phyloP scores from a whole-genome alignment of 1,140 invertebrate species.

The Holcopasites calliopsidis region DNA sequence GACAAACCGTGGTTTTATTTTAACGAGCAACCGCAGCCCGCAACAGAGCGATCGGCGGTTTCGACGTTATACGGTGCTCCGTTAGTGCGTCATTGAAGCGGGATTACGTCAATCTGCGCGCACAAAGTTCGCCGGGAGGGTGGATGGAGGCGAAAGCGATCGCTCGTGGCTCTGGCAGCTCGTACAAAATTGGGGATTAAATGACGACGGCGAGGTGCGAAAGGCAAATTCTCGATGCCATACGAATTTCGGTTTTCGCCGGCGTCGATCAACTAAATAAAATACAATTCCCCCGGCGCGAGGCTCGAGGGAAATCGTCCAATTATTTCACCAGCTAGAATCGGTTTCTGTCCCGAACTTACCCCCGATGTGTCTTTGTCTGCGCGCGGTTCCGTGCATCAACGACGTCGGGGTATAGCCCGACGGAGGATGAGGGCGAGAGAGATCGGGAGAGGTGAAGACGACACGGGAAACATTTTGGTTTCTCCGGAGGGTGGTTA shows the following conservation, averaged over 20 bases:
- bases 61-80: slow-evolving; percentile 57
- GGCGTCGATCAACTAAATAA: too few species aligned
- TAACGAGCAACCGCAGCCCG: slow-evolving; percentile 61
- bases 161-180: slow-evolving; percentile 61
- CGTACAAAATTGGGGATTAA: slow-evolving; percentile 65
- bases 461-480: slow-evolving; percentile 19
- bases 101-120: slow-evolving; percentile 65
- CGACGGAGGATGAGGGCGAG: too few species aligned
- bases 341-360: slow-evolving; percentile 63
- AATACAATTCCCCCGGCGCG: too few species aligned
- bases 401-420: background rate
- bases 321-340: slow-evolving; percentile 66
- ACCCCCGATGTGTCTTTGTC: background rate
- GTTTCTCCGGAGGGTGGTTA: slow-evolving; percentile 27
- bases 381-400: background rate
- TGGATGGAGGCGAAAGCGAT: slow-evolving; percentile 54
- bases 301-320: slow-evolving; percentile 39
- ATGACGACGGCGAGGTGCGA: slow-evolving; percentile 59
- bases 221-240: slow-evolving; percentile 45
- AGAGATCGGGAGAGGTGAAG: background rate
- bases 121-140: slow-evolving; percentile 60
- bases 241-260: slow-evolving; percentile 25
- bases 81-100: slow-evolving; percentile 61
- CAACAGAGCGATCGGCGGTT: slow-evolving; percentile 65
- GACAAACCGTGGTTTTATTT: slow-evolving; percentile 63